Conservation (phyloP, 64 coral and sea anemone genomes). For the Stichodactyla mertensii region DNA sequence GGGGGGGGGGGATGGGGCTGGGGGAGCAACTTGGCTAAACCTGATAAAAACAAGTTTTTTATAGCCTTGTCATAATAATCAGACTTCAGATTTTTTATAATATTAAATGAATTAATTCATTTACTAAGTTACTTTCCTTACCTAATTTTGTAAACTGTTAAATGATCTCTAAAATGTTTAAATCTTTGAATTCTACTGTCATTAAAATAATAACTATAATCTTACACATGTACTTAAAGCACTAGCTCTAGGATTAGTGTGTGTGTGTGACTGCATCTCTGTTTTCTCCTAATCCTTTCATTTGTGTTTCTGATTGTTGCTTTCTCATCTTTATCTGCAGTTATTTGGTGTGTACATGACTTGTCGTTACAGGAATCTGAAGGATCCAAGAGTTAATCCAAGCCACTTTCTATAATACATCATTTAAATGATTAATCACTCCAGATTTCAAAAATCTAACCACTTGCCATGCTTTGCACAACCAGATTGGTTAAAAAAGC, state of each 20-base stretch:
- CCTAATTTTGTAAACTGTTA: neutral
- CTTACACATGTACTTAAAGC: neutral
- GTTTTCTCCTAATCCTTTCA: neutral
- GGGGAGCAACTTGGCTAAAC: too few relatives aligned
- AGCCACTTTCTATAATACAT: constrained; percentile 71
- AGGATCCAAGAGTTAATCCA: constrained; percentile 89
- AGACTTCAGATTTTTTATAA: neutral
- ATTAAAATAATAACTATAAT: neutral
- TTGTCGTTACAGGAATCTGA: constrained; percentile 78
- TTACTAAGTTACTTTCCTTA: neutral
- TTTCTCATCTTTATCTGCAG: constrained; percentile 76
- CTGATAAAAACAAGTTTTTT: too few relatives aligned
- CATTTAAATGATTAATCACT: neutral
- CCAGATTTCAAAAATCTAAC: neutral
- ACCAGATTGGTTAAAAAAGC: neutral
- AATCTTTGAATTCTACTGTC: neutral
- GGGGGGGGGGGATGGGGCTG: too few relatives aligned
- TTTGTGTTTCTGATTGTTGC: constrained; percentile 13
- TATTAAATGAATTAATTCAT: neutral
- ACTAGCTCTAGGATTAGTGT: too few relatives aligned
- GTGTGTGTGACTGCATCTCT: too few relatives aligned
- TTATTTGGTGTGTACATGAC: constrained; percentile 98
- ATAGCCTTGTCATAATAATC: neutral
- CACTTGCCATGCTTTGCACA: neutral
- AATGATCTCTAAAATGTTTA: neutral